A percentile compares a stretch with the other conserved stretches of the same genome.
phyloP scores from a whole-genome alignment of 2,888 invertebrate genomes.

The Ornithoptera alexandrae region DNA sequence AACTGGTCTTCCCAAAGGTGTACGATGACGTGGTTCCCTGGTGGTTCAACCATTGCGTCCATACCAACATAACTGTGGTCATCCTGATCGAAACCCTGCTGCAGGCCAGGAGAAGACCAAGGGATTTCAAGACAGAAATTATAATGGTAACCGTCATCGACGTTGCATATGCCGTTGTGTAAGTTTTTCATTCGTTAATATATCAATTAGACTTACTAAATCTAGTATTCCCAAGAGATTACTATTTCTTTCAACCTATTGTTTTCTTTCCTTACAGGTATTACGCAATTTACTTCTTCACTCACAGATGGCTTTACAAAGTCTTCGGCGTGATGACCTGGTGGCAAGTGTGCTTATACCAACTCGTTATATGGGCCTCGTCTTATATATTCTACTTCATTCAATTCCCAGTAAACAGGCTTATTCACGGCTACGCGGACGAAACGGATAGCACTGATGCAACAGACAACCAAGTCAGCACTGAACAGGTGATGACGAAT shows the following conservation, averaged over 20 bases:
- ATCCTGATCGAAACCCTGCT: constrained; percentile 69
- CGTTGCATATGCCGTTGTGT: constrained; percentile 63
- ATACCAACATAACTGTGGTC: constrained; percentile 75
- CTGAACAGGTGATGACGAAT: constrained; percentile 1
- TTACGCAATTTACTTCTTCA: constrained; percentile 68
- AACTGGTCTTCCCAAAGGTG: constrained; percentile 76
- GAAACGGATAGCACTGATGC: constrained; percentile 37
- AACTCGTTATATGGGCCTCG: constrained; percentile 38
- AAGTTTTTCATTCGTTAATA: constrained; percentile 40
- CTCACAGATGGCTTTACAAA: constrained; percentile 74
- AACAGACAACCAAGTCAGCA: constrained; percentile 15
- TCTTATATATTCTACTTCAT: constrained; percentile 59
- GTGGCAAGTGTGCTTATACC: constrained; percentile 71
- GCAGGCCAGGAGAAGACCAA: constrained; percentile 55
- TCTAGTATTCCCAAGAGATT: too few species aligned
- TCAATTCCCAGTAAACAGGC: constrained; percentile 63
- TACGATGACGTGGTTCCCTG: constrained; percentile 76
- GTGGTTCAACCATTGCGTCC: constrained; percentile 81
- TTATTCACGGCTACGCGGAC: constrained; percentile 51
- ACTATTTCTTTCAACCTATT: too few species aligned
- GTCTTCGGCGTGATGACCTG: constrained; percentile 76
- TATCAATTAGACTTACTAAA: too few species aligned
- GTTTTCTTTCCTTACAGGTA: constrained; percentile 51
- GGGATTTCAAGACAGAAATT: constrained; percentile 50
- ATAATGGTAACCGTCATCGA: constrained; percentile 43